Conservation (phyloP, 1,140 invertebrate genomes). For the Vanessa tameamea region DNA sequence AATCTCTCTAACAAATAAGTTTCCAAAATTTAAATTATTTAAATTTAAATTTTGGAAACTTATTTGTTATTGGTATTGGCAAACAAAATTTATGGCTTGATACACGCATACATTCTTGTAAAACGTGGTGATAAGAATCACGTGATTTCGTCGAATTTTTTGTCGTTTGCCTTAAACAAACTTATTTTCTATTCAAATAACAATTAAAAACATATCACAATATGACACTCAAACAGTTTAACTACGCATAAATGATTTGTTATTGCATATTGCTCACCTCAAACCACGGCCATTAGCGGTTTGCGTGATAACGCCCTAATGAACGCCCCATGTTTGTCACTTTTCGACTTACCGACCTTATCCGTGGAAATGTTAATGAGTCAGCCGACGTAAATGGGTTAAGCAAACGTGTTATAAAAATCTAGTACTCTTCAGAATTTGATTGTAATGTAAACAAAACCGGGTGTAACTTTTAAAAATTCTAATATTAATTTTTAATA, state of each 20-base stretch:
- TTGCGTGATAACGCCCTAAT: constrained; percentile 24
- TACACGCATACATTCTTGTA: too few species aligned
- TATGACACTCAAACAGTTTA: constrained; percentile 10
- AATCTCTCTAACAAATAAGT: too few species aligned
- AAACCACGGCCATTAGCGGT: constrained; percentile 25
- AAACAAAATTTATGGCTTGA: too few species aligned
- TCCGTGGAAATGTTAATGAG: constrained; percentile 10
- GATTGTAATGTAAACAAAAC: not conserved
- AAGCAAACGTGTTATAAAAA: not conserved
- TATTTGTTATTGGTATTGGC: too few species aligned
- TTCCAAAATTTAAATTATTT: too few species aligned
- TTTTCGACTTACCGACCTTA: constrained; percentile 7
- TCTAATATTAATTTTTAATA: too few species aligned
- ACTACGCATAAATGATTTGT: constrained; percentile 1
- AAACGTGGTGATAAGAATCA: too few species aligned
- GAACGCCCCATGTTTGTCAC: constrained; percentile 18
- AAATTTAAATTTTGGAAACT: too few species aligned
- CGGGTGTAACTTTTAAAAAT: not conserved
- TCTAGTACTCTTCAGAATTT: not conserved
- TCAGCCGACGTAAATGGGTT: constrained; percentile 2
- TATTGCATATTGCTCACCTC: constrained; percentile 12
- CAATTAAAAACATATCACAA: too few species aligned
- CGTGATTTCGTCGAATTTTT: too few species aligned
- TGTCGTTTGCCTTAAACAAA: not conserved
- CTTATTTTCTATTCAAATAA: not conserved